Percentiles rank a stretch among this genome's conserved stretches.
Evolutionary conservation across 2,888 invertebrate species (phyloP).

Genomic region (Unio pictorum): DNA sequence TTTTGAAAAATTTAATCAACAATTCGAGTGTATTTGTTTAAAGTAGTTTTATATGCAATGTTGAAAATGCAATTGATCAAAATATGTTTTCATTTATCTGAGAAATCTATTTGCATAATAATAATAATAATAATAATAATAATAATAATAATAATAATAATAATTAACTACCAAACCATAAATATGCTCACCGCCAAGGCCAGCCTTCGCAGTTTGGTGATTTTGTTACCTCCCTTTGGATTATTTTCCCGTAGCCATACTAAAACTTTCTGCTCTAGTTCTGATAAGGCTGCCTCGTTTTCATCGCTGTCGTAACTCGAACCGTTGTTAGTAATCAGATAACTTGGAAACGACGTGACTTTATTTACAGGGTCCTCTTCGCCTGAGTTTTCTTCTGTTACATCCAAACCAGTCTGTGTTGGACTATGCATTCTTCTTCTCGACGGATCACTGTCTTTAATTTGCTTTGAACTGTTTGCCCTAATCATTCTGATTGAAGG

Average conservation of each 20-base stretch:
- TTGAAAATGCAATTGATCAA: too few species aligned
- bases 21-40: too few species aligned
- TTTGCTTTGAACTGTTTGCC: too few species aligned
- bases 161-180: background rate
- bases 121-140: too few species aligned
- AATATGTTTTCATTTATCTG: too few species aligned
- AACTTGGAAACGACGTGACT: too few species aligned
- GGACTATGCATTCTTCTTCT: conserved; percentile 46
- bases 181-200: conserved; percentile 39
- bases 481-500: too few species aligned
- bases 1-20: too few species aligned
- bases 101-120: too few species aligned
- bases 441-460: conserved; percentile 20
- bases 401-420: conserved; percentile 7
- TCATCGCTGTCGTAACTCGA: conserved; percentile 26
- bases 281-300: conserved; percentile 51
- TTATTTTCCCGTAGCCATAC: conserved; percentile 59
- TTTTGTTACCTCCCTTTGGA: conserved; percentile 47
- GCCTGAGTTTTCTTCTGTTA: conserved; percentile 3
- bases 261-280: conserved; percentile 56
- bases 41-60: too few species aligned
- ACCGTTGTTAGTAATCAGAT: conserved; percentile 3
- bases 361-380: background rate
- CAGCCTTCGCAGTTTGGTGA: conserved; percentile 50
- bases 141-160: too few species aligned